Conservation (phyloP, 1,140 invertebrate genomes). For the Hylaeus volcanicus region DNA sequence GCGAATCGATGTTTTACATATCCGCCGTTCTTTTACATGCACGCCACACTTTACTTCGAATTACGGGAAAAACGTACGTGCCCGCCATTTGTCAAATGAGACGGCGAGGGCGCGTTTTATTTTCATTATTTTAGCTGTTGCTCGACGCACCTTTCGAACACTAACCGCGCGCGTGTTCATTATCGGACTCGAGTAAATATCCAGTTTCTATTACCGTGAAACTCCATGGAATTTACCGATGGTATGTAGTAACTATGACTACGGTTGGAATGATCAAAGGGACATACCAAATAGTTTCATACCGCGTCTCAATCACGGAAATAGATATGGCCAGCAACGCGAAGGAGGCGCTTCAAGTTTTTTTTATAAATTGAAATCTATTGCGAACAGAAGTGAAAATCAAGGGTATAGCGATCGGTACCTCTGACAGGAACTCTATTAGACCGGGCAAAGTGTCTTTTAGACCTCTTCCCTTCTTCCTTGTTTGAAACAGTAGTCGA, state of each 20-base stretch:
- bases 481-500: neutral
- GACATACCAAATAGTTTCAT: neutral
- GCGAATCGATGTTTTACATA: slow-evolving; percentile 20
- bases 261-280: slow-evolving; percentile 36
- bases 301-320: neutral
- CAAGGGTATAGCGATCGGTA: neutral
- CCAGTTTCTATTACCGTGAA: neutral
- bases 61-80: neutral
- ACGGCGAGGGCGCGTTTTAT: neutral
- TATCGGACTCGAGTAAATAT: neutral
- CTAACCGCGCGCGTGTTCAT: neutral
- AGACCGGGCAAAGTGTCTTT: too few species aligned
- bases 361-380: neutral
- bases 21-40: neutral
- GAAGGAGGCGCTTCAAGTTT: neutral
- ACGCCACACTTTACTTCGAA: neutral
- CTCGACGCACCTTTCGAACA: neutral
- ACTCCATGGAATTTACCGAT: neutral
- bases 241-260: slow-evolving; percentile 7
- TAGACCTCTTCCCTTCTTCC: too few species aligned
- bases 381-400: neutral
- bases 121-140: slow-evolving; percentile 40
- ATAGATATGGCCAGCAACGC: neutral
- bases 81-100: neutral
- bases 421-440: neutral